These are phyloP conservation scores for Diorhabda carinulata DNA, from an alignment of 1,140 invertebrate genomes.

Conservation along the genomic window DNA sequence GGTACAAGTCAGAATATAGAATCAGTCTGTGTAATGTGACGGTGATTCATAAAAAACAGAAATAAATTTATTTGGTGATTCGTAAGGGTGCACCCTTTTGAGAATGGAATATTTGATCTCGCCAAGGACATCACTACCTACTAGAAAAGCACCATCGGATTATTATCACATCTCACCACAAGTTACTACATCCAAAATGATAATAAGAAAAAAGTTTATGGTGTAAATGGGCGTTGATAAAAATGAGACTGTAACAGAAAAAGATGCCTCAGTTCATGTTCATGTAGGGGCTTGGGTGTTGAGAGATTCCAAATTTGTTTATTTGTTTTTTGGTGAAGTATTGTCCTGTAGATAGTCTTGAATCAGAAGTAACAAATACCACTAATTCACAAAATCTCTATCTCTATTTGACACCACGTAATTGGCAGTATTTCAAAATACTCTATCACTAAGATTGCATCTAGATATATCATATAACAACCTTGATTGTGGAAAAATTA, in stretches of 20 bases:
- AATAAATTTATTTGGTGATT: conserved; percentile 15
- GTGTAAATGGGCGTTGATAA: conserved; percentile 1
- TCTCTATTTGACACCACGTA: conserved; percentile 44
- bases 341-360: conserved; percentile 28
- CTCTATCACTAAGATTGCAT: conserved; percentile 42
- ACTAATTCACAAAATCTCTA: conserved; percentile 41
- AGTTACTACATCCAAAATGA: conserved; percentile 28
- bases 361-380: conserved; percentile 27
- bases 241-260: conserved; percentile 11
- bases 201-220: conserved; percentile 18
- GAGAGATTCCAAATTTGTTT: conserved; percentile 8
- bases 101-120: conserved; percentile 16
- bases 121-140: conserved; percentile 22
- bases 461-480: conserved; percentile 40
- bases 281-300: conserved; percentile 11
- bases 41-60: conserved; percentile 11
- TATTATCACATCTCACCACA: conserved; percentile 33
- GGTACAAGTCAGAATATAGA: neutral
- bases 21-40: neutral
- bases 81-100: conserved; percentile 13
- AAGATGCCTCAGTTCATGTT: conserved; percentile 15
- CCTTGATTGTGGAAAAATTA: conserved; percentile 43
- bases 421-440: conserved; percentile 45
- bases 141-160: conserved; percentile 35
- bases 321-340: conserved; percentile 22